Base-by-base conservation (phyloP, 2,113 vertebrate genomes). In the Mastomys coucha region DNA sequence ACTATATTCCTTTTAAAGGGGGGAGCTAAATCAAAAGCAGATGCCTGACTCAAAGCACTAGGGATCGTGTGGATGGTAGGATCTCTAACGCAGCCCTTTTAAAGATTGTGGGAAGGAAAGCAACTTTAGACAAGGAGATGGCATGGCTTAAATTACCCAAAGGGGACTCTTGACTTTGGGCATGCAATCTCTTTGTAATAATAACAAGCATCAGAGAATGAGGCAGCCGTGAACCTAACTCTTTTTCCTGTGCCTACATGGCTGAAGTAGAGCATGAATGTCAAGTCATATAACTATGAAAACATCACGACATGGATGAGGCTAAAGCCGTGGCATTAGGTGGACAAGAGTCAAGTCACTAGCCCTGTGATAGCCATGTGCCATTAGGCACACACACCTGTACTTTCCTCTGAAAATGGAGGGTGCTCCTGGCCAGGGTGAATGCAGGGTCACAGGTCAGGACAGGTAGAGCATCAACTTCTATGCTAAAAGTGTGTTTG, bases 1-100 rank as follows among this genome's bases (percentile, higher is more conserved):
- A 58, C 10, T 81, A 26, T 92, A 94, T 92, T 78, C 31, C 13
- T 91, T 91, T 92, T 51, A 69, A 76, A 77, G 75, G 42, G 49
- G 49, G 11, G 24, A 94, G 45, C 31, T 6, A 60, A 56, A 12
- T 49, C 51, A 45, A 89, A 88, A 70, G 31, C 63, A 94, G n/a
- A 16, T 73, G 65, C 39, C 87, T 94, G 89, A 88, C 22, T 49
- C 36, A 65, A 92, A 96, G 36, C 14, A 45, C 8, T 76, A 24
- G 73, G 9, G 36, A 33, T 33, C 28, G 45, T 51, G 0, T 53
- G 28, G 19, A 36, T 17, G 2, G 2, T 69, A 3, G 6, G 20
- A 3, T 42, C 56, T 22, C 56, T 51, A 58, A 45, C 58, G 51
- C 42, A 76, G 67, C n/a, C 60, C 6, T 92, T 81, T 65, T 58